Conservation (phyloP, 2,797 vertebrate genomes). For the Trematomus bernacchii region DNA sequence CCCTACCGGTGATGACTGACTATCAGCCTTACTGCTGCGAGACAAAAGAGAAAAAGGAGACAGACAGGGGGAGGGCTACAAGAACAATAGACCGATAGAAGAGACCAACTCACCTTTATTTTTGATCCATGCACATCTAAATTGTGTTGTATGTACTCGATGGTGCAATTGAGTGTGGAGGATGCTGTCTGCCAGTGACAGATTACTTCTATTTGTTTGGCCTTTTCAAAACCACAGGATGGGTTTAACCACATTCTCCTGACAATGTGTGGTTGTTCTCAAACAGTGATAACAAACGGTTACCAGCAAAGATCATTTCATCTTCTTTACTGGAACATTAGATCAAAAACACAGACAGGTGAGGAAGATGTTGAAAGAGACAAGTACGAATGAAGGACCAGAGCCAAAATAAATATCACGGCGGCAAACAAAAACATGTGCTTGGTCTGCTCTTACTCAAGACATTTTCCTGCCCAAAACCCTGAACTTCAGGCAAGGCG, state of each 20-base stretch:
- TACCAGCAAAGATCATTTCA: background rate
- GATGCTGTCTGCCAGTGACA: constrained; percentile 66
- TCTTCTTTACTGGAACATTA: background rate
- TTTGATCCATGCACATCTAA: constrained; percentile 54
- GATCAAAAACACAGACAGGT: background rate
- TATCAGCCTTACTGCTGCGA: constrained; percentile 41
- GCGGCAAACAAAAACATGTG: constrained; percentile 20
- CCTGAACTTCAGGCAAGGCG: constrained; percentile 29
- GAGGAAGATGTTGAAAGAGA: constrained; percentile 1
- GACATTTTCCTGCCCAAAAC: constrained; percentile 33
- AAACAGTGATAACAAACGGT: background rate
- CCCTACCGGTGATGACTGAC: constrained; percentile 35
- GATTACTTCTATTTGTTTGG: constrained; percentile 69
- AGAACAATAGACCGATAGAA: constrained; percentile 45
- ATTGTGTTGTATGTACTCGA: constrained; percentile 50
- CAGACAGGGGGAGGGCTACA: background rate
- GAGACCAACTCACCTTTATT: constrained; percentile 42
- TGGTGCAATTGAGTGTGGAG: constrained; percentile 57
- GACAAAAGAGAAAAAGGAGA: constrained; percentile 13
- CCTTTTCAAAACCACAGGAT: constrained; percentile 56
- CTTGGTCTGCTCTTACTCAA: constrained; percentile 28
- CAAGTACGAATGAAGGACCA: background rate
- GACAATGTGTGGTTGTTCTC: constrained; percentile 10
- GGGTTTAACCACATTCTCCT: background rate
- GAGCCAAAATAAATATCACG: constrained; percentile 17